Conservation (phyloP, 2,797 vertebrate species). For the Oreonectes daqikongensis region DNA sequence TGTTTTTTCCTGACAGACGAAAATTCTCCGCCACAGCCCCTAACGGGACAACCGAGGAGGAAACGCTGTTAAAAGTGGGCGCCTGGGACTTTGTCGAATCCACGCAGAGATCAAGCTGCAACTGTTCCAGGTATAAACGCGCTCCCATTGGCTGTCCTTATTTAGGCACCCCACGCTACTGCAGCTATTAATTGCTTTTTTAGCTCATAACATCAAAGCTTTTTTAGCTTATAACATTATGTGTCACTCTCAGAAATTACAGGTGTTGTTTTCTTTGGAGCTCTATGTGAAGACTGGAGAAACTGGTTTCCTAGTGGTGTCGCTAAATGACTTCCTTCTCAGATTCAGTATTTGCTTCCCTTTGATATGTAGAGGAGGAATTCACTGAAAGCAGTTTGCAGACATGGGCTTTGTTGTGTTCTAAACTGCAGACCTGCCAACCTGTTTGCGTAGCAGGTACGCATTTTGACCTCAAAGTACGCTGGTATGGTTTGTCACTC, state of each 20-base stretch:
- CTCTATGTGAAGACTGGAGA: conserved; percentile 12
- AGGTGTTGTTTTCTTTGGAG: conserved; percentile 23
- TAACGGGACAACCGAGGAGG: conserved; percentile 88
- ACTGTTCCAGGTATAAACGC: conserved; percentile 86
- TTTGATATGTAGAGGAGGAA: not conserved
- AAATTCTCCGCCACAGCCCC: conserved; percentile 88
- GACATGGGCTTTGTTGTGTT: too few species aligned
- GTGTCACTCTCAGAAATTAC: conserved; percentile 26
- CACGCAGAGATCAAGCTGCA: conserved; percentile 90
- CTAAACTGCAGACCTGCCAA: too few species aligned
- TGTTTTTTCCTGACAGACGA: conserved; percentile 71
- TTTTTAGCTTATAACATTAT: conserved; percentile 17
- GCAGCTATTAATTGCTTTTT: conserved; percentile 17
- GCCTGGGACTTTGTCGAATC: conserved; percentile 95
- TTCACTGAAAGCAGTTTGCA: not conserved
- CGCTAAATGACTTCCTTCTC: not conserved
- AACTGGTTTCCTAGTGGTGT: conserved; percentile 3
- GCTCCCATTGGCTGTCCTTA: conserved; percentile 5
- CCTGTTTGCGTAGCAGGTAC: too few species aligned
- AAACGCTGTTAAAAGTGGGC: conserved; percentile 82
- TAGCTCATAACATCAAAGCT: too few species aligned
- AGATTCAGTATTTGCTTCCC: not conserved
- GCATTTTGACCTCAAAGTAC: too few species aligned
- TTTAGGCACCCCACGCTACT: conserved; percentile 14
- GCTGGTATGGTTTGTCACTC: too few species aligned